These are phyloP conservation scores for Pachyrhynchus sulphureomaculatus DNA, from an alignment of 1,140 invertebrate species.

Conservation along the genomic window DNA sequence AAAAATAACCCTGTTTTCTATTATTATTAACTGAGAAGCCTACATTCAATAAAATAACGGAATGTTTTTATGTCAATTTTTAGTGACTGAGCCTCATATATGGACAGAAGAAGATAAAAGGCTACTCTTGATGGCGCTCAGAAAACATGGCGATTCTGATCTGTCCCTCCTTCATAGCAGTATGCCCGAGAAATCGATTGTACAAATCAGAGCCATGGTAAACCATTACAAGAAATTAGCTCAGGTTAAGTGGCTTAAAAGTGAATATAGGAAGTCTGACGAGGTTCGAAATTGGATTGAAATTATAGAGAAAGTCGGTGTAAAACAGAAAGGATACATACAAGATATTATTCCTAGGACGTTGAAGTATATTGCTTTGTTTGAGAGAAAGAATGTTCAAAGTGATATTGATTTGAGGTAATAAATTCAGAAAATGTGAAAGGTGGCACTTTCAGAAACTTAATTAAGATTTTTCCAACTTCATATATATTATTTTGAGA, in stretches of 20 bases:
- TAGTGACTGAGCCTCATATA: not conserved
- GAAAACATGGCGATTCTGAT: constrained; percentile 30
- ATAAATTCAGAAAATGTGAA: not conserved
- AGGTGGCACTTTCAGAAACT: not conserved
- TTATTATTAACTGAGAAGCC: no score
- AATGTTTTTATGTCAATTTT: constrained; percentile 5
- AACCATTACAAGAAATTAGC: constrained; percentile 31
- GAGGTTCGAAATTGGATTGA: constrained; percentile 37
- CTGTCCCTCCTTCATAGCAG: constrained; percentile 20
- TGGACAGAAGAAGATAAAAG: constrained; percentile 36
- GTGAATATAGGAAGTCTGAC: constrained; percentile 7
- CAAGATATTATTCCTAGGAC: constrained; percentile 33
- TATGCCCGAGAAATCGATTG: constrained; percentile 33
- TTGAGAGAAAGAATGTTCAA: constrained; percentile 27
- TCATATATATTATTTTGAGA: no score
- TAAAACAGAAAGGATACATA: not conserved
- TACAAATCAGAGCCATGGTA: constrained; percentile 35
- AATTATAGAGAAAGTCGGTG: constrained; percentile 24
- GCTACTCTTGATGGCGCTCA: constrained; percentile 29
- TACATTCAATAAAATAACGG: no score
- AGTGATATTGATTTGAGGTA: constrained; percentile 36
- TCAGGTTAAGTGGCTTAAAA: constrained; percentile 6
- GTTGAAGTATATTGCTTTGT: constrained; percentile 42
- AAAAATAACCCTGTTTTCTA: no score
- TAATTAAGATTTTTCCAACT: no score